A percentile compares a stretch with the other conserved stretches of the same genome.
phyloP scores from a whole-genome alignment of 1,140 invertebrate genomes.

The Dendroctonus valens region DNA sequence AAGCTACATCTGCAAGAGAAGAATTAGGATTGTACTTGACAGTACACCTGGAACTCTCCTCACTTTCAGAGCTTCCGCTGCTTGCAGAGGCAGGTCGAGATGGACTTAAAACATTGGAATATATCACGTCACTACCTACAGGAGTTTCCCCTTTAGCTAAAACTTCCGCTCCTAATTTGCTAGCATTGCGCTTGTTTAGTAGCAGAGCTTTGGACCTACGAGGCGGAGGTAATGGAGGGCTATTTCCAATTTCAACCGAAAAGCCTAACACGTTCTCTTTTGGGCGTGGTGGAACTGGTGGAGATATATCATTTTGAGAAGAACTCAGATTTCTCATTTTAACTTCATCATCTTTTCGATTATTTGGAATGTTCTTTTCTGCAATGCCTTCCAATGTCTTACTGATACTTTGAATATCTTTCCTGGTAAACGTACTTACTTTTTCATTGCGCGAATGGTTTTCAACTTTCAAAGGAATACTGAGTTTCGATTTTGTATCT shows the following conservation, averaged over 20 bases:
- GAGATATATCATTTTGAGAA: too few species aligned
- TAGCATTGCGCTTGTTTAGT: background rate
- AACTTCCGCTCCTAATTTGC: background rate
- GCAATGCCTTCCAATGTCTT: slow-evolving; percentile 1
- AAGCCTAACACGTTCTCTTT: too few species aligned
- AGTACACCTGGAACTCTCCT: slow-evolving; percentile 56
- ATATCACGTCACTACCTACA: slow-evolving; percentile 20
- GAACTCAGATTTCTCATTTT: background rate
- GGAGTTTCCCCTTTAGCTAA: slow-evolving; percentile 7
- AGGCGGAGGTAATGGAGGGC: slow-evolving; percentile 13
- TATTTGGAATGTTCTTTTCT: slow-evolving; percentile 5
- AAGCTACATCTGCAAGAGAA: slow-evolving; percentile 48
- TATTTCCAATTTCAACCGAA: too few species aligned
- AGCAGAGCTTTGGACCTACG: slow-evolving; percentile 6
- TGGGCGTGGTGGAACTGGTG: too few species aligned
- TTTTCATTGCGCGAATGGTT: too few species aligned
- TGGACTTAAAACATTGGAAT: slow-evolving; percentile 37
- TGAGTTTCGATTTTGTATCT: background rate
- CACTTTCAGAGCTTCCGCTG: slow-evolving; percentile 52
- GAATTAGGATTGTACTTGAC: slow-evolving; percentile 53
- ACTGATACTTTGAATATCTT: slow-evolving; percentile 5
- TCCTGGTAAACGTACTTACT: background rate
- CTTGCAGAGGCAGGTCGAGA: slow-evolving; percentile 45
- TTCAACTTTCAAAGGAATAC: too few species aligned
- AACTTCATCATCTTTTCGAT: background rate